These are phyloP conservation scores for Zaprionus inermis DNA, from an alignment of 1,140 invertebrate species.

Conservation along the genomic window DNA sequence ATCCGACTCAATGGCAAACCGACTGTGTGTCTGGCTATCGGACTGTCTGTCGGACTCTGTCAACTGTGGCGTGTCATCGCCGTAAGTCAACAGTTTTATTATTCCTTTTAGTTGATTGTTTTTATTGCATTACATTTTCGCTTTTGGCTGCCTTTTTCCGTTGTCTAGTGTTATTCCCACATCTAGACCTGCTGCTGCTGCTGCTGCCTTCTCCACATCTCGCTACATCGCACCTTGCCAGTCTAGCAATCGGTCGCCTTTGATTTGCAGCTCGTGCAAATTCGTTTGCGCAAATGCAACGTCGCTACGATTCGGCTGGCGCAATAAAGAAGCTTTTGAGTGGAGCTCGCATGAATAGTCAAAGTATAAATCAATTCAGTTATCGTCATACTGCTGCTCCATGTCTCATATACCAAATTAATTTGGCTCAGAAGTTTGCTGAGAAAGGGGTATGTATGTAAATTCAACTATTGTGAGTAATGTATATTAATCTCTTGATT, in stretches of 20 bases:
- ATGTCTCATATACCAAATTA: conserved; percentile 33
- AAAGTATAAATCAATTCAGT: not conserved
- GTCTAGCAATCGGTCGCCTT: conserved; percentile 62
- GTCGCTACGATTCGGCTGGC: not conserved
- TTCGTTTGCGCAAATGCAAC: conserved; percentile 49
- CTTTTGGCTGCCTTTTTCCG: conserved; percentile 2
- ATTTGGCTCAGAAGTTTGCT: not conserved
- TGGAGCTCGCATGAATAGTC: not conserved
- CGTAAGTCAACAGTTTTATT: conserved; percentile 70
- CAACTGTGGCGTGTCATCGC: conserved; percentile 69
- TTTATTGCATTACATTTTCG: conserved; percentile 57
- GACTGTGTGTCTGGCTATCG: not conserved
- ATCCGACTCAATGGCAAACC: conserved; percentile 4
- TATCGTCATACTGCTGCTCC: not conserved
- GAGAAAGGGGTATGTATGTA: not conserved
- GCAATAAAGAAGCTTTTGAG: conserved; percentile 19
- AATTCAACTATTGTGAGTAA: not conserved
- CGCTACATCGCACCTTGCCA: not conserved
- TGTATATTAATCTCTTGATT: not conserved
- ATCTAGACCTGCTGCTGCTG: conserved; percentile 5
- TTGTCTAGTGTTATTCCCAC: conserved; percentile 56
- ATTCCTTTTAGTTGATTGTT: conserved; percentile 47
- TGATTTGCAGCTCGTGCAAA: conserved; percentile 69
- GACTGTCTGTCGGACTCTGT: conserved; percentile 21
- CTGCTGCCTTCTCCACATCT: not conserved